phyloP scores from a whole-genome alignment of 2,797 vertebrate genomes.

The Phalloptychus januarius region DNA sequence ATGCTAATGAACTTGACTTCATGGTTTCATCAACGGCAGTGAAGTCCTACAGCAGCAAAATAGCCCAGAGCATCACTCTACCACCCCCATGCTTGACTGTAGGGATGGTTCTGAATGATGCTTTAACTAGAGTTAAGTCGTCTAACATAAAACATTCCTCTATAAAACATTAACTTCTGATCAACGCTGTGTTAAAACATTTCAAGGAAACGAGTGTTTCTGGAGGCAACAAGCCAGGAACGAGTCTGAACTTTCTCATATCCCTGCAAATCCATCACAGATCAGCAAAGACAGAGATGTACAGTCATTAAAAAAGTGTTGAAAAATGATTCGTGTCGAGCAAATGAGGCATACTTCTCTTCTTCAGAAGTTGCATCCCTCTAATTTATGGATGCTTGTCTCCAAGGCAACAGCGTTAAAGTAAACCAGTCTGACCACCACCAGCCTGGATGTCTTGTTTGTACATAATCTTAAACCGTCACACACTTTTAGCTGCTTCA shows the following conservation, averaged over 20 bases:
- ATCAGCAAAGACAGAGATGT: background rate
- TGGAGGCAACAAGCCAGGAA: background rate
- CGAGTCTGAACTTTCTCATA: background rate
- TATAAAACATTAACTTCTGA: background rate
- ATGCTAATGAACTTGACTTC: no score
- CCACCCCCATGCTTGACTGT: no score
- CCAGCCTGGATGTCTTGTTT: background rate
- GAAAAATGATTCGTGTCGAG: background rate
- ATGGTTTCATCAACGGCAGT: no score
- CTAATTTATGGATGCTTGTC: slow-evolving; percentile 3
- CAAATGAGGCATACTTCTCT: slow-evolving; percentile 2
- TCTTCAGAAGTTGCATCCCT: background rate
- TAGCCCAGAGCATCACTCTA: no score
- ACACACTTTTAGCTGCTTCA: background rate
- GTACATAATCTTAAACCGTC: background rate
- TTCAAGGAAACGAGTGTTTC: background rate
- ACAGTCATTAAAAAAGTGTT: background rate
- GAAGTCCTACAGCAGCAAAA: no score
- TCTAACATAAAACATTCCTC: background rate
- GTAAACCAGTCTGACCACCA: background rate
- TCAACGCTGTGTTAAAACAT: background rate
- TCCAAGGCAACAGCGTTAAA: slow-evolving; percentile 1
- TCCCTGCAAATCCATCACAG: background rate
- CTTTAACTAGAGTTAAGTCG: background rate
- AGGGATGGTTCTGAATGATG: no score